A percentile compares a stretch with the other conserved stretches of the same genome.
phyloP scores from a whole-genome alignment of 2,797 vertebrate genomes.

The Poeciliopsis turneri region DNA sequence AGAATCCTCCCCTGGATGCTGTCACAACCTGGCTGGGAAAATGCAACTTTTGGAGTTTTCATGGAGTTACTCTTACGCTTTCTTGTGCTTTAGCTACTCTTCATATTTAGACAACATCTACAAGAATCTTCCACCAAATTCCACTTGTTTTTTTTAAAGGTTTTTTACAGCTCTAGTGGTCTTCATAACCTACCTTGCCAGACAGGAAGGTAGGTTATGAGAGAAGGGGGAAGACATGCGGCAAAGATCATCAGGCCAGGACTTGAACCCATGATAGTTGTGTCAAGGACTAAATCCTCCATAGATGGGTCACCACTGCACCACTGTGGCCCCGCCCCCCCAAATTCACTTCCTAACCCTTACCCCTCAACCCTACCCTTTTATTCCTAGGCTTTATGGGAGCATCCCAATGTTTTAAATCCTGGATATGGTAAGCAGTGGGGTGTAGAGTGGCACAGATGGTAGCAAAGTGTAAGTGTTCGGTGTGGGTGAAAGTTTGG shows the following conservation, averaged over 20 bases:
- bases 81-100: background rate
- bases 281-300: no score
- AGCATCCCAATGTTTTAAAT: background rate
- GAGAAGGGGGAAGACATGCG: no score
- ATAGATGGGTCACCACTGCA: no score
- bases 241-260: no score
- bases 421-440: background rate
- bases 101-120: background rate
- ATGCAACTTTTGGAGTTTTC: background rate
- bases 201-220: no score
- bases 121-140: background rate
- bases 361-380: background rate
- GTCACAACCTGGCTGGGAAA: background rate
- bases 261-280: no score
- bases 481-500: conserved; percentile 6
- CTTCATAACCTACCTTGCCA: no score
- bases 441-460: background rate
- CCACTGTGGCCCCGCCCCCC: no score
- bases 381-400: background rate
- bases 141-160: no score
- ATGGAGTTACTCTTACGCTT: background rate
- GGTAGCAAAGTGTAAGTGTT: background rate
- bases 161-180: no score
- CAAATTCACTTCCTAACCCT: background rate
- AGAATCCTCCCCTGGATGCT: background rate